Evolutionary conservation across 1,140 invertebrate genomes (phyloP).

Genomic region (Conus ventricosus): DNA sequence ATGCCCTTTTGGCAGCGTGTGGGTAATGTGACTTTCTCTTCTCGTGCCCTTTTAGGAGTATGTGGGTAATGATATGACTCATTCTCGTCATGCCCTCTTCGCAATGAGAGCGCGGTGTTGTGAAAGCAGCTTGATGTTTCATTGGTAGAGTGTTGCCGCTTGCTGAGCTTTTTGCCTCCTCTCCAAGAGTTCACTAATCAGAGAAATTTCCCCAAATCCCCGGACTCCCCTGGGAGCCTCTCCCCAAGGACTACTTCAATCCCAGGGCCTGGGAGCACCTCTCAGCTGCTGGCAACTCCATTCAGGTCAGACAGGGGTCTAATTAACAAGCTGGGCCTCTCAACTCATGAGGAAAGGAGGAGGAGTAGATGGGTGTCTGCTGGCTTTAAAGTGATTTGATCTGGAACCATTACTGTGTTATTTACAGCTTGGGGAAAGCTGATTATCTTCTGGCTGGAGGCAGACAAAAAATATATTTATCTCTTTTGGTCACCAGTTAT

Average conservation of each 20-base stretch:
- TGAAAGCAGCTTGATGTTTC: constrained; percentile 24
- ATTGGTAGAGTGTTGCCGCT: constrained; percentile 18
- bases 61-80: too few species aligned
- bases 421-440: too few species aligned
- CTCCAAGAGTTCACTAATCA: constrained; percentile 22
- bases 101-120: background rate
- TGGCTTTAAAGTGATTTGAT: too few species aligned
- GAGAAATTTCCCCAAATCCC: constrained; percentile 12
- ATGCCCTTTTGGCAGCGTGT: too few species aligned
- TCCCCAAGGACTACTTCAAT: background rate
- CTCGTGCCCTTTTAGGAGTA: too few species aligned
- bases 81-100: background rate
- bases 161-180: background rate
- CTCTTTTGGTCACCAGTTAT: too few species aligned
- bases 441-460: too few species aligned
- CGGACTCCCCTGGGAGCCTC: constrained; percentile 1
- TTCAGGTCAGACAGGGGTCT: constrained; percentile 8
- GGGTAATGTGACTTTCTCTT: too few species aligned
- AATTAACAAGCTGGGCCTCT: constrained; percentile 24
- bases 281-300: background rate
- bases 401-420: too few species aligned
- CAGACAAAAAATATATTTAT: too few species aligned
- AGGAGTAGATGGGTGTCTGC: background rate
- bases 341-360: background rate
- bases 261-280: background rate